Percentiles rank a stretch among this genome's conserved stretches.
phyloP scores from a whole-genome alignment of 1,140 invertebrate genomes.

The Sycophila sp. region DNA sequence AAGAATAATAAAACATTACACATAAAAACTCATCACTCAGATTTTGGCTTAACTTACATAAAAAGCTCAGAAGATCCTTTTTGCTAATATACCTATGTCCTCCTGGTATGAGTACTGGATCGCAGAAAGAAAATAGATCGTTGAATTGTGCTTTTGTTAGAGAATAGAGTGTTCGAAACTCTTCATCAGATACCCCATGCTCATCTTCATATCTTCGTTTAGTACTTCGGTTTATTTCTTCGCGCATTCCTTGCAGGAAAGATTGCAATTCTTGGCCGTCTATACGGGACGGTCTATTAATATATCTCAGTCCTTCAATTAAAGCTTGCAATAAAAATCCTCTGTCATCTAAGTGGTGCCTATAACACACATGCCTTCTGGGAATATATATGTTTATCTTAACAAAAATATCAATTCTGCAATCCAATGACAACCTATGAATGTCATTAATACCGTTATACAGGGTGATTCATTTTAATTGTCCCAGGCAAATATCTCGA shows the following conservation, averaged over 20 bases:
- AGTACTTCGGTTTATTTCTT: background rate
- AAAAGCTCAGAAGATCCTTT: background rate
- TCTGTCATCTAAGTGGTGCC: too few relatives aligned
- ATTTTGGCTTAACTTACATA: background rate
- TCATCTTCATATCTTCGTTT: background rate
- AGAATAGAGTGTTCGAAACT: background rate
- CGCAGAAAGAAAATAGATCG: background rate
- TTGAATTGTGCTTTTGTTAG: background rate
- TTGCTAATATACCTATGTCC: background rate
- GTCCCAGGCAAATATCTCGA: too few relatives aligned
- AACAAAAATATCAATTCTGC: too few relatives aligned
- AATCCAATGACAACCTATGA: too few relatives aligned
- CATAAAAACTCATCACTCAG: background rate
- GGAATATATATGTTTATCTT: too few relatives aligned
- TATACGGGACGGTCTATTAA: background rate
- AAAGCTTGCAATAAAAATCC: too few relatives aligned
- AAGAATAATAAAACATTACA: background rate
- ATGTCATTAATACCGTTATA: too few relatives aligned
- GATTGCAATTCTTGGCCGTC: background rate
- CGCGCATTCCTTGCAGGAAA: background rate
- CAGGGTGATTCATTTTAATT: too few relatives aligned
- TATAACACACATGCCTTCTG: too few relatives aligned
- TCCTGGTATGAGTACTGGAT: background rate
- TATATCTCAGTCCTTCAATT: too few relatives aligned
- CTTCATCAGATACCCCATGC: background rate